phyloP scores from a whole-genome alignment of 2,113 vertebrate species.

The Orycteropus afer region DNA sequence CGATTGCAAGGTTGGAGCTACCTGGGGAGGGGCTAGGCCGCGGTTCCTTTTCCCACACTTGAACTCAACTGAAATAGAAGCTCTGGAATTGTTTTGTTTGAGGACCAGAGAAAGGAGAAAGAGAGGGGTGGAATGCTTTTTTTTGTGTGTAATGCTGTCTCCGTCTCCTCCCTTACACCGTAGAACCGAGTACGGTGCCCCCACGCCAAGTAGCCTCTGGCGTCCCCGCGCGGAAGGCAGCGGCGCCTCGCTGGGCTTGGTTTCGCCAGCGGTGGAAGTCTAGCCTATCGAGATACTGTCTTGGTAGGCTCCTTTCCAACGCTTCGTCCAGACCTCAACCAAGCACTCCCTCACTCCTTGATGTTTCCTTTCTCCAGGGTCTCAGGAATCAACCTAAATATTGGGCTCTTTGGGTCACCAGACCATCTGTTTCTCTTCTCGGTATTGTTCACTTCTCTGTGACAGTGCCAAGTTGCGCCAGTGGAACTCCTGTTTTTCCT shows the following conservation, averaged over 20 bases:
- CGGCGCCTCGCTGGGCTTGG: neutral
- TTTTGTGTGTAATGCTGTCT: neutral
- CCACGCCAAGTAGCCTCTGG: neutral
- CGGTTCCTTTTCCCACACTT: neutral
- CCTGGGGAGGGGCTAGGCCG: neutral
- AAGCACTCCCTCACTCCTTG: neutral
- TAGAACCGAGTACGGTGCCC: neutral
- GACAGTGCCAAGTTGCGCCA: constrained; percentile 39
- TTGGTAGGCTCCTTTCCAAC: constrained; percentile 69
- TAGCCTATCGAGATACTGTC: constrained; percentile 68
- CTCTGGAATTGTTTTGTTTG: constrained; percentile 18
- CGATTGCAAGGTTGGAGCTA: neutral
- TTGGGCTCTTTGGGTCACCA: constrained; percentile 53
- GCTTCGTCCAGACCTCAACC: constrained; percentile 29
- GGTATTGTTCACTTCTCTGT: constrained; percentile 70
- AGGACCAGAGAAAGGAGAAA: neutral
- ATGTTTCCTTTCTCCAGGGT: constrained; percentile 56
- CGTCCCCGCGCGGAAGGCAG: neutral
- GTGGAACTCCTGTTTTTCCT: constrained; percentile 36
- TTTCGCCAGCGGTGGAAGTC: neutral
- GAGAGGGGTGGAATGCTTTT: neutral
- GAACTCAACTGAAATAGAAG: neutral
- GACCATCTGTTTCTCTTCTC: constrained; percentile 73
- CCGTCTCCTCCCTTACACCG: neutral
- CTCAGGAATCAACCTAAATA: constrained; percentile 68